Conservation (phyloP, 2,888 invertebrate genomes). For the Ormyrus labotus region DNA sequence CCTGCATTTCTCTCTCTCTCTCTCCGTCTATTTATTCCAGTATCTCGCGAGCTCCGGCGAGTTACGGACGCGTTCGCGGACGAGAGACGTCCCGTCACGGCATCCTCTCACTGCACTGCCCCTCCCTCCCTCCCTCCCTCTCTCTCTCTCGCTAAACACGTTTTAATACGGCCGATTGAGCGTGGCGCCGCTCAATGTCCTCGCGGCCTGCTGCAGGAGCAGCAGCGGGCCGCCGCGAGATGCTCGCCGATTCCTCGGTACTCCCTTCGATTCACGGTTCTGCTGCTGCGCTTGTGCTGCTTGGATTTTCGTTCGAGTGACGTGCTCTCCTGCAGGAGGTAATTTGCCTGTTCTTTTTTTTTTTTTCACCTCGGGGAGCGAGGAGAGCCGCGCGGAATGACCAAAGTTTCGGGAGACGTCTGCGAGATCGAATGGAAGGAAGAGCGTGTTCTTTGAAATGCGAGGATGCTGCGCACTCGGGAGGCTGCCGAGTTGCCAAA, state of each 20-base stretch:
- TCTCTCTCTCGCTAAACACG: conserved; percentile 22
- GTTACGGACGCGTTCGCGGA: too few species aligned
- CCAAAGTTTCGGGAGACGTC: too few species aligned
- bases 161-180: conserved; percentile 44
- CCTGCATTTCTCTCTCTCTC: too few species aligned
- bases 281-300: background rate
- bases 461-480: too few species aligned
- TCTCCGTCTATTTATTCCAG: too few species aligned
- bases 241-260: background rate
- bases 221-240: background rate
- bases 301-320: too few species aligned
- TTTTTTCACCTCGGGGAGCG: background rate
- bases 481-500: too few species aligned
- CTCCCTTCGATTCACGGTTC: background rate
- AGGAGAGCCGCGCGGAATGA: too few species aligned
- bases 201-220: background rate
- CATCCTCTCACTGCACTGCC: background rate
- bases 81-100: too few species aligned
- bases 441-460: too few species aligned
- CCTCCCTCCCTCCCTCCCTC: background rate
- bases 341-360: background rate
- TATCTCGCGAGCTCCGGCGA: too few species aligned
- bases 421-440: too few species aligned
- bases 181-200: conserved; percentile 25
- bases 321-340: background rate